Evolutionary conservation across 2,113 vertebrate genomes (phyloP).

Genomic region (Bos javanicus): DNA sequence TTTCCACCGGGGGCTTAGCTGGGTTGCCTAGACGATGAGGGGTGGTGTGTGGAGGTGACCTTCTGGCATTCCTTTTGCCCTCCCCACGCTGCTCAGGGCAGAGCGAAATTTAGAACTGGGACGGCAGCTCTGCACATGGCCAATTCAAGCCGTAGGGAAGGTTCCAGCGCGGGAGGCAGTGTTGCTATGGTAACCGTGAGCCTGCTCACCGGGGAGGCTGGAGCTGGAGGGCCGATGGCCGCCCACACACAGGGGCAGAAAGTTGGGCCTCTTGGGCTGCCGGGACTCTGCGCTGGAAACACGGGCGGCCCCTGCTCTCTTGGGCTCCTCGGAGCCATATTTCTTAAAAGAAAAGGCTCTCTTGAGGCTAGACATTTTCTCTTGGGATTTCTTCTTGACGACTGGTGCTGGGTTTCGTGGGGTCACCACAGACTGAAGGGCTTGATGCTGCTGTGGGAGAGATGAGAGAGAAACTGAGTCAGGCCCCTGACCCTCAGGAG

Average conservation of each 20-base stretch:
- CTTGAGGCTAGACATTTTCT: slow-evolving; percentile 71
- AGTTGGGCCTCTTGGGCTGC: slow-evolving; percentile 38
- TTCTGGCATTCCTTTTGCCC: not conserved
- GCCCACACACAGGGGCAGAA: slow-evolving; percentile 63
- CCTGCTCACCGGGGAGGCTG: slow-evolving; percentile 49
- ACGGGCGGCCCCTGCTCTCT: accelerated
- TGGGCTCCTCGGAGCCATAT: slow-evolving; percentile 24
- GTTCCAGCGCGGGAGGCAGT: not conserved
- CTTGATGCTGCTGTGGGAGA: not conserved
- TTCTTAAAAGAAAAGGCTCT: slow-evolving; percentile 77
- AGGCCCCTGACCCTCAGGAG: not conserved
- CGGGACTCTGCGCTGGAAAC: accelerated
- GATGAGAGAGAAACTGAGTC: slow-evolving; percentile 15
- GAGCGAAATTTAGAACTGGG: not conserved
- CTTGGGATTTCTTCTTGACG: slow-evolving; percentile 61
- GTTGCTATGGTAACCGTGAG: slow-evolving; percentile 4
- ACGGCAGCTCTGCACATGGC: not conserved
- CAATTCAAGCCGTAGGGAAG: not conserved
- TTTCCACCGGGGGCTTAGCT: not conserved
- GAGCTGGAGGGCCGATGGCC: not conserved
- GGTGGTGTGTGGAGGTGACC: not conserved
- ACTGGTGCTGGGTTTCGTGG: not conserved
- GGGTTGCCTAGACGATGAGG: not conserved
- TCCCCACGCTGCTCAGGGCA: not conserved
- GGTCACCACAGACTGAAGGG: not conserved